Conservation (phyloP, 2,888 invertebrate species). For the Lithophane leautieri region DNA sequence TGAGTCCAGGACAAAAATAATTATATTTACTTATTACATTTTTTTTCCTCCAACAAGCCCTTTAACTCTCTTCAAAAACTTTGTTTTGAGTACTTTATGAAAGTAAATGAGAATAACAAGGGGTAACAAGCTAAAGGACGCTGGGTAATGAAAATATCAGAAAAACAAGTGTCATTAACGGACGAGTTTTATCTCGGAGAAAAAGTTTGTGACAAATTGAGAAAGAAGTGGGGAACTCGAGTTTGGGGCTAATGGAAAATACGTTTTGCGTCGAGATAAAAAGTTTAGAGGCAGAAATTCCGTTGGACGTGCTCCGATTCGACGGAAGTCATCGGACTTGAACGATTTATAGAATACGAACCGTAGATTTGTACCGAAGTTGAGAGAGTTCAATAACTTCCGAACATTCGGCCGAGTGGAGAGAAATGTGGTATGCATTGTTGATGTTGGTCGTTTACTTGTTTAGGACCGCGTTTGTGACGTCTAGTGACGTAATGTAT, state of each 20-base stretch:
- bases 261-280: conserved; percentile 65
- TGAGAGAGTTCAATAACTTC: conserved; percentile 49
- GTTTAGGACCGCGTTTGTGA: conserved; percentile 24
- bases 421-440: conserved; percentile 41
- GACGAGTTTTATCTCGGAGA: conserved; percentile 74
- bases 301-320: conserved; percentile 54
- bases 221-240: conserved; percentile 67
- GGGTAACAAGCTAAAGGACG: conserved; percentile 52
- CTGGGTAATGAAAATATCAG: conserved; percentile 76
- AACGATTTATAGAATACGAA: conserved; percentile 55
- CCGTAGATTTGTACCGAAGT: conserved; percentile 47
- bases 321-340: conserved; percentile 53
- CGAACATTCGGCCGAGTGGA: conserved; percentile 12
- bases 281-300: conserved; percentile 63
- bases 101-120: conserved; percentile 61
- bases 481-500: not conserved
- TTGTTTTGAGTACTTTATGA: conserved; percentile 57
- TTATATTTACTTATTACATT: conserved; percentile 51
- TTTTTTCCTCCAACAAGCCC: conserved; percentile 25
- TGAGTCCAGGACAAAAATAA: conserved; percentile 52
- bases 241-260: conserved; percentile 61
- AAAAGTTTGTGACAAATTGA: conserved; percentile 84
- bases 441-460: conserved; percentile 42
- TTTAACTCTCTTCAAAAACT: conserved; percentile 44
- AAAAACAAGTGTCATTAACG: conserved; percentile 79